Evolutionary conservation across 1,140 invertebrate species (phyloP).

Genomic region (Brachystomella parvula): DNA sequence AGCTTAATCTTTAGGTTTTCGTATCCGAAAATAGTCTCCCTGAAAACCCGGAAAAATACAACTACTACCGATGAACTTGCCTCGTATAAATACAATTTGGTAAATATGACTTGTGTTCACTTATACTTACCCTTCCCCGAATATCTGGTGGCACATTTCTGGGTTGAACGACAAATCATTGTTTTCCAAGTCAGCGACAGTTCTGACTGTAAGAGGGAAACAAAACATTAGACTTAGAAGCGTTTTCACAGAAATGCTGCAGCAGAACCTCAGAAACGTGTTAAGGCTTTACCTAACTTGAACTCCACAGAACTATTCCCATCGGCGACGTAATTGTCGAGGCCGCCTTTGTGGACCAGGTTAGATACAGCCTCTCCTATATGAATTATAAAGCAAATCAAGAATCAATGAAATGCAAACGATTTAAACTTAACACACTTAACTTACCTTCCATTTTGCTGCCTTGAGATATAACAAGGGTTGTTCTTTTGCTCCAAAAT

Average conservation of each 20-base stretch:
- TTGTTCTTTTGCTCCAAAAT: too few species aligned
- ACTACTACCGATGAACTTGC: too few species aligned
- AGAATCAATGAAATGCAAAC: too few species aligned
- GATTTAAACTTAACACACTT: too few species aligned
- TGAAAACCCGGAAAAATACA: constrained; percentile 44
- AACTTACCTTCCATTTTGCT: too few species aligned
- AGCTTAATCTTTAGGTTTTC: constrained; percentile 69
- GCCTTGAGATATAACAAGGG: too few species aligned
- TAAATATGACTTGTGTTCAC: constrained; percentile 9
- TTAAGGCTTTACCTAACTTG: constrained; percentile 62
- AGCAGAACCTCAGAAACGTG: too few species aligned
- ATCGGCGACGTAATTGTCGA: constrained; percentile 49
- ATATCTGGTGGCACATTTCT: constrained; percentile 88
- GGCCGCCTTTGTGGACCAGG: neutral
- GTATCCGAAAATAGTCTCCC: constrained; percentile 90
- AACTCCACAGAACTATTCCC: constrained; percentile 67
- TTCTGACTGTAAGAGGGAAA: constrained; percentile 50
- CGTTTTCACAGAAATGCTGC: too few species aligned
- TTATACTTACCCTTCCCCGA: constrained; percentile 63
- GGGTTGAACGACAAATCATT: constrained; percentile 65
- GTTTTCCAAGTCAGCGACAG: constrained; percentile 60
- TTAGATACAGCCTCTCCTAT: too few species aligned
- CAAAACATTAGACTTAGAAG: neutral
- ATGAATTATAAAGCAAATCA: too few species aligned
- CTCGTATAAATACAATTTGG: constrained; percentile 23